These are phyloP conservation scores for Luscinia megarhynchos DNA, from an alignment of 2,797 vertebrate genomes.

Conservation along the genomic window DNA sequence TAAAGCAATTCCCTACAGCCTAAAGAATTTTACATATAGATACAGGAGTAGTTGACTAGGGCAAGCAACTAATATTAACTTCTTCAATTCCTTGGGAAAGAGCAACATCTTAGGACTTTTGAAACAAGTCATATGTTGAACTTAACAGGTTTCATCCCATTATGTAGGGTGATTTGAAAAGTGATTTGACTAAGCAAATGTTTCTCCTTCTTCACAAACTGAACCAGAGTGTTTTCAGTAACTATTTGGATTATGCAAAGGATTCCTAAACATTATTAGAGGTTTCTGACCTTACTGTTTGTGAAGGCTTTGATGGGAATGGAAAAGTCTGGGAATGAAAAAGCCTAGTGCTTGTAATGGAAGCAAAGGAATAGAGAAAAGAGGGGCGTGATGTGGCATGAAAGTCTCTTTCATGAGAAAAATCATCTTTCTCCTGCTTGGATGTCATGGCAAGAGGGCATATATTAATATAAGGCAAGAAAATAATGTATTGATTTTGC, in stretches of 20 bases:
- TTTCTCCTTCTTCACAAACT: background rate
- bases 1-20: background rate
- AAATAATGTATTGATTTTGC: conserved; percentile 57
- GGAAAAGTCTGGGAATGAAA: background rate
- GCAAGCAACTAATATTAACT: background rate
- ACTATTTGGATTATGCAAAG: background rate
- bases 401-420: background rate
- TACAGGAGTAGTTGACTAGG: background rate
- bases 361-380: background rate
- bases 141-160: background rate
- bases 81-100: background rate
- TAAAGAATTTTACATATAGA: background rate
- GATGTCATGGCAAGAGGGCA: background rate
- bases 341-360: background rate
- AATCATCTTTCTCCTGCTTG: background rate
- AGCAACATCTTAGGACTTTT: background rate
- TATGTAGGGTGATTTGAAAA: background rate
- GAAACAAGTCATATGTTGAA: background rate
- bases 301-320: background rate
- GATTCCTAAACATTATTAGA: background rate
- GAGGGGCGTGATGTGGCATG: fast-evolving
- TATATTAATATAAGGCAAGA: conserved; percentile 6
- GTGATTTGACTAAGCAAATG: background rate
- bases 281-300: background rate
- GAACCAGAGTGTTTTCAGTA: background rate